Conservation (phyloP, 64 coral and sea anemone genomes). For the Stichodactyla mertensii region DNA sequence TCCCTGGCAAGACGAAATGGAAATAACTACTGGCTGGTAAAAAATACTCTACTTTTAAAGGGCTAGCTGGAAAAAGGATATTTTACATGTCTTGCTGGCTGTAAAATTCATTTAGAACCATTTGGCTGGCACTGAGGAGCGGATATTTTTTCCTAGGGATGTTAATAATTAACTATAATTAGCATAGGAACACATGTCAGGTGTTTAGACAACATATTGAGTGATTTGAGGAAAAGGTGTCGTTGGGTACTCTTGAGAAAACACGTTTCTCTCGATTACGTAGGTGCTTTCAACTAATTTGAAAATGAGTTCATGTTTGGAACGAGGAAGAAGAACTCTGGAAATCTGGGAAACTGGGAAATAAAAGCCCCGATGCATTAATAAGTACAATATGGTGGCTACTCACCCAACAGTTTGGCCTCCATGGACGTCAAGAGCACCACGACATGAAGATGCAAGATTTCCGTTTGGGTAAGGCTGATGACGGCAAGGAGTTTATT, state of each 20-base stretch:
- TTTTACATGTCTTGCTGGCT: neutral
- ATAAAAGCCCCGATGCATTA: too few species aligned
- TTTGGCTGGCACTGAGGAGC: constrained; percentile 6
- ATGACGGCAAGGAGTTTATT: too few species aligned
- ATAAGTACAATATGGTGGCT: too few species aligned
- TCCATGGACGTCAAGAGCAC: too few species aligned
- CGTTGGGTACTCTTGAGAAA: neutral
- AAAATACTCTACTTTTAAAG: neutral
- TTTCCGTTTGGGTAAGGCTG: too few species aligned
- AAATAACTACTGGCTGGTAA: neutral
- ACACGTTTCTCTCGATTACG: too few species aligned
- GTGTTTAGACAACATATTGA: neutral
- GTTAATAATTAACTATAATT: constrained; percentile 17
- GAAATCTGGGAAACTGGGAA: too few species aligned
- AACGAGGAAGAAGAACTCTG: too few species aligned
- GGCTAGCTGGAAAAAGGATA: neutral
- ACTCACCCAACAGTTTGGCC: too few species aligned
- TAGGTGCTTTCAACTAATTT: too few species aligned
- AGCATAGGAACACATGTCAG: neutral
- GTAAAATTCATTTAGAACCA: neutral
- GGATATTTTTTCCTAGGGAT: constrained; percentile 4
- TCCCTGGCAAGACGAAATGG: neutral
- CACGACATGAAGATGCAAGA: too few species aligned
- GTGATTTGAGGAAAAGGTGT: neutral
- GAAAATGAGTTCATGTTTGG: too few species aligned